A percentile compares a stretch with the other conserved stretches of the same genome.
Conservation (phyloP, 2,888 invertebrate genomes). For the Fragum fragum region DNA sequence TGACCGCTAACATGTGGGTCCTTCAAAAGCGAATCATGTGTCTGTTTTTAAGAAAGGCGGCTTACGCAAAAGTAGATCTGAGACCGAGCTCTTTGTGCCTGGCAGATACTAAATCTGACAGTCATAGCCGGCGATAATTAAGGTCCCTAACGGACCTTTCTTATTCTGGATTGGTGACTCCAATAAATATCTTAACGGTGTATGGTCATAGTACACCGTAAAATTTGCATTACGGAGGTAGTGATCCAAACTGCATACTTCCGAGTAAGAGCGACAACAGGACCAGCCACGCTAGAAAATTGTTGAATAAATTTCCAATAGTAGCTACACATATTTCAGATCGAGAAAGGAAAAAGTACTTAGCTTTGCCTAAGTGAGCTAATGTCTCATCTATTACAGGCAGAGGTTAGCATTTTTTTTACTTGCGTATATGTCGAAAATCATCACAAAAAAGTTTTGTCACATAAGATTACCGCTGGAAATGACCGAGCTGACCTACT, state of each 20-base stretch:
- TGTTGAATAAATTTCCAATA: slow-evolving; percentile 62
- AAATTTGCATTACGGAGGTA: slow-evolving; percentile 1
- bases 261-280: background rate
- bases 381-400: too few relatives aligned
- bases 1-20: too few relatives aligned
- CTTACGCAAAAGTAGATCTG: too few relatives aligned
- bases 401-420: too few relatives aligned
- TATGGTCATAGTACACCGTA: background rate
- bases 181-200: background rate
- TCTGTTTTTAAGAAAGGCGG: too few relatives aligned
- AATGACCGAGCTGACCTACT: background rate
- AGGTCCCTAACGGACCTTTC: background rate
- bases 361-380: too few relatives aligned
- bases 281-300: slow-evolving; percentile 18
- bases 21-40: too few relatives aligned
- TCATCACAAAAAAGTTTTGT: slow-evolving; percentile 3
- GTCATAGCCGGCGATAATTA: background rate
- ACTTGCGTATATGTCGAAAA: background rate
- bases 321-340: slow-evolving; percentile 58
- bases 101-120: background rate
- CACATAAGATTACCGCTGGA: background rate
- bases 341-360: too few relatives aligned
- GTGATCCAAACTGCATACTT: slow-evolving; percentile 4
- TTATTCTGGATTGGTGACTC: slow-evolving; percentile 7
- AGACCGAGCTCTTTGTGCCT: too few relatives aligned